These are phyloP conservation scores for Plecotus auritus DNA, from an alignment of 2,113 vertebrate genomes.

Conservation along the genomic window DNA sequence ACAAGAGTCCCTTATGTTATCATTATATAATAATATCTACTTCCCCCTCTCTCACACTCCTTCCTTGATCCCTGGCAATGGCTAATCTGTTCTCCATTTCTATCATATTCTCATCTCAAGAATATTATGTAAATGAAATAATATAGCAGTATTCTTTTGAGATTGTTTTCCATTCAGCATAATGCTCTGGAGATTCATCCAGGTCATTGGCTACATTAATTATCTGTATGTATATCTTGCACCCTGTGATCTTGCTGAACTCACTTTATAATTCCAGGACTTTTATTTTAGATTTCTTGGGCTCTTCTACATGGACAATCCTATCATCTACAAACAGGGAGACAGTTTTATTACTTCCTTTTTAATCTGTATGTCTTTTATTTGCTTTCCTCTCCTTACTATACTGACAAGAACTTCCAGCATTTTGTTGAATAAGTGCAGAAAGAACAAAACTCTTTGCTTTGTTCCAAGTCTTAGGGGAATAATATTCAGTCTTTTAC, in stretches of 20 bases:
- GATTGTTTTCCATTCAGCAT: neutral
- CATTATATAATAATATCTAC: neutral
- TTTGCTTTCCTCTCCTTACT: neutral
- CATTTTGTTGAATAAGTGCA: neutral
- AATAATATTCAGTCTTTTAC: neutral
- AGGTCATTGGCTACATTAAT: neutral
- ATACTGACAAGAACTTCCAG: neutral
- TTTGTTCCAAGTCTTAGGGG: neutral
- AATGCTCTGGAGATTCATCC: neutral
- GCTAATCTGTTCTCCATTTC: neutral
- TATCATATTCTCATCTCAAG: neutral
- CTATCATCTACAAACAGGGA: neutral
- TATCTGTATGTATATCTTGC: neutral
- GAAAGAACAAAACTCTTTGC: neutral
- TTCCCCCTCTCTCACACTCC: neutral
- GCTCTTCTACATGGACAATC: neutral
- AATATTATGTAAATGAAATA: neutral
- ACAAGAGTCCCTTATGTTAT: neutral
- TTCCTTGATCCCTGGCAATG: neutral
- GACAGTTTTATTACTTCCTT: neutral
- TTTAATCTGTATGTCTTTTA: neutral
- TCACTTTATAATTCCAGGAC: neutral
- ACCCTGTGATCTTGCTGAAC: neutral
- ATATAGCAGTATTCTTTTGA: neutral
- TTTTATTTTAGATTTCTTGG: neutral